phyloP scores from a whole-genome alignment of 2,888 invertebrate genomes.

The Eucriotettix oculatus region DNA sequence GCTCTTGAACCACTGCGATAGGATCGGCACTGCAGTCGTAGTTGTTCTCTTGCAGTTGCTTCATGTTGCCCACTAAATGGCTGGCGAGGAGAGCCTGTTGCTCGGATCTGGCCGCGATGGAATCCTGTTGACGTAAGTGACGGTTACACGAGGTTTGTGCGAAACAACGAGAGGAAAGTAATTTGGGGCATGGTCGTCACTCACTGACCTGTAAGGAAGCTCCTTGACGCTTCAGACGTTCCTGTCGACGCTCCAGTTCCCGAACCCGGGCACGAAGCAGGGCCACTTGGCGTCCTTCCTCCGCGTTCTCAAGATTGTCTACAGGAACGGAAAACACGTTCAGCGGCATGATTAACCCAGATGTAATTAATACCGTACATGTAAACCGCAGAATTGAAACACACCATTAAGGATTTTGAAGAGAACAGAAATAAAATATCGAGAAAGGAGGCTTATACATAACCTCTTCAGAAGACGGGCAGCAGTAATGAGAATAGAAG shows the following conservation, averaged over 20 bases:
- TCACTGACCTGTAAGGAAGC: constrained; percentile 15
- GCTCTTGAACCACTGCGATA: constrained; percentile 22
- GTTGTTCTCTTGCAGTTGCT: constrained; percentile 24
- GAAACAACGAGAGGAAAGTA: constrained; percentile 1
- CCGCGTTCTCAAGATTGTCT: not conserved
- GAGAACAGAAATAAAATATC: no score
- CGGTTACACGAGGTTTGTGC: not conserved
- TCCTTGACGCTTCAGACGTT: constrained; percentile 15
- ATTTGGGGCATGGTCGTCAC: constrained; percentile 11
- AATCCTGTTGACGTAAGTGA: constrained; percentile 17
- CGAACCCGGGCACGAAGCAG: constrained; percentile 9
- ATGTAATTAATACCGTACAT: not conserved
- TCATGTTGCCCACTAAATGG: constrained; percentile 25
- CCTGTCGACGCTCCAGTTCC: constrained; percentile 14
- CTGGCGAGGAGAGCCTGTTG: constrained; percentile 26
- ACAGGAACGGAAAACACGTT: not conserved
- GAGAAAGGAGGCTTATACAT: no score
- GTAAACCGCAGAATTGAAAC: not conserved
- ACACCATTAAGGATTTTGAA: no score
- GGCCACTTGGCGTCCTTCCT: constrained; percentile 6
- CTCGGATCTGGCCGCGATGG: constrained; percentile 21
- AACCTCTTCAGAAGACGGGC: no score
- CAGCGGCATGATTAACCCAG: not conserved
- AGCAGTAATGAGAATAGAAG: no score
- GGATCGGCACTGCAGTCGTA: constrained; percentile 14